Percentiles rank a stretch among this genome's conserved stretches.
Evolutionary conservation across 64 coral and sea anemone species (phyloP).

Genomic region (Astreopora myriophthalma): DNA sequence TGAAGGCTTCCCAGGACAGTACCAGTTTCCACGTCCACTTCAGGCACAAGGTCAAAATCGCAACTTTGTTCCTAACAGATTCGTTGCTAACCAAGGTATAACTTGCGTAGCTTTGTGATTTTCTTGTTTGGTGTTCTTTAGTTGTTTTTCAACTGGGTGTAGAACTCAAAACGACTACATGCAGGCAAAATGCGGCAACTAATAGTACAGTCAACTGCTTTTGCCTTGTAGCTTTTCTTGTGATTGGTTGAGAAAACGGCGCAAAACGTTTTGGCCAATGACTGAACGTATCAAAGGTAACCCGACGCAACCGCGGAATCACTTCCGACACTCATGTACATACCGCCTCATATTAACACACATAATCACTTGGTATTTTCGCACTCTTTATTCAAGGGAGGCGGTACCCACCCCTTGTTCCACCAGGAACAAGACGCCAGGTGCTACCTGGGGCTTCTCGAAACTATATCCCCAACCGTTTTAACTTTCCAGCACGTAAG

Average conservation of each 20-base stretch:
- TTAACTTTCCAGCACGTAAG: slow-evolving; percentile 35
- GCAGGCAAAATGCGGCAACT: no score
- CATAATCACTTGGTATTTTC: no score
- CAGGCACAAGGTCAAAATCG: neutral
- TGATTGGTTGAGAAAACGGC: no score
- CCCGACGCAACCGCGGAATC: no score
- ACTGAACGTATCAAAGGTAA: no score
- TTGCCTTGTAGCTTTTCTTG: no score
- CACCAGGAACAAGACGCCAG: neutral
- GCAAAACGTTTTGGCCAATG: no score
- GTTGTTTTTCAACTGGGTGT: no score
- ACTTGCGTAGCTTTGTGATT: neutral
- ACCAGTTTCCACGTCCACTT: neutral
- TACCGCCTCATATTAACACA: no score
- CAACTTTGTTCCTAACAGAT: slow-evolving; percentile 7
- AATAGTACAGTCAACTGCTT: no score
- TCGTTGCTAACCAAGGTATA: neutral
- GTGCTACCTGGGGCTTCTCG: neutral
- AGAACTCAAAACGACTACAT: no score
- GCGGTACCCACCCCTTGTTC: neutral
- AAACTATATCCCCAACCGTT: slow-evolving; percentile 33
- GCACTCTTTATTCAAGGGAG: neutral
- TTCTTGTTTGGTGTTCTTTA: neutral
- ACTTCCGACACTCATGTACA: no score
- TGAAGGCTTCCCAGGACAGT: neutral